Base-by-base conservation (phyloP, 92 coral and sea anemone genomes). In the Parazoanthus darwini region DNA sequence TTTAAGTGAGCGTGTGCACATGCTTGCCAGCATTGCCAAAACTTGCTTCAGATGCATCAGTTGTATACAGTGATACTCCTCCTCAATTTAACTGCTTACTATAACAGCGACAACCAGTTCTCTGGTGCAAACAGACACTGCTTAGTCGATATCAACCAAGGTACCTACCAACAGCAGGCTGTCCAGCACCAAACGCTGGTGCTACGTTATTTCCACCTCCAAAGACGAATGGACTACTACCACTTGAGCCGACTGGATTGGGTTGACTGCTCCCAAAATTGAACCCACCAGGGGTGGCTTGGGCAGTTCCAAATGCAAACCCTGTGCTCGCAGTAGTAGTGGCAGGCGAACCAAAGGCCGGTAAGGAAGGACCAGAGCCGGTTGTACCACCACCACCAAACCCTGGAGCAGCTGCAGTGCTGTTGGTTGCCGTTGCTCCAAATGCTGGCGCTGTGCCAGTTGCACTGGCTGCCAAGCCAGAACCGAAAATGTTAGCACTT, bases 191-290 rank as follows among this genome's bases (percentile, higher is more conserved):
- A 71, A 84, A 84, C 2, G 78, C 68, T 44, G 87, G 70, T 4
- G 42, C 79, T 0, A 9, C 48, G 26, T 25, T 46, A 33, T 65
- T 18, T 29, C 87, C 68, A 16, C 65, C 87, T 68, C 87, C 87
- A 43, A 84, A 84, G 13, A 84, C 79, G 43, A 84, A 84, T 22
- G 79, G 87, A 84, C 77, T 25, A 4, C 38, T 29, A 71, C 66
- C 10, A 51, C 68, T 22, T 20, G 65, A 56, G 48, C 86, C 86
- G 1, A 20, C 77, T 38, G 78, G 6, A 35, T 48, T 51, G 15
- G 77, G 48, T 35, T 84, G 87, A 46, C 14, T 33, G 75, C 78
- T 74, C 36, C 68, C 79, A 84, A 84, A 84, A 36, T 71, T 84
- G 56, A 84, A 84, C 23, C 87, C 87, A 29, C 68, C 67, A 8